Base-by-base conservation (phyloP, 2,113 vertebrate genomes). In the Pygathrix nemaeus region DNA sequence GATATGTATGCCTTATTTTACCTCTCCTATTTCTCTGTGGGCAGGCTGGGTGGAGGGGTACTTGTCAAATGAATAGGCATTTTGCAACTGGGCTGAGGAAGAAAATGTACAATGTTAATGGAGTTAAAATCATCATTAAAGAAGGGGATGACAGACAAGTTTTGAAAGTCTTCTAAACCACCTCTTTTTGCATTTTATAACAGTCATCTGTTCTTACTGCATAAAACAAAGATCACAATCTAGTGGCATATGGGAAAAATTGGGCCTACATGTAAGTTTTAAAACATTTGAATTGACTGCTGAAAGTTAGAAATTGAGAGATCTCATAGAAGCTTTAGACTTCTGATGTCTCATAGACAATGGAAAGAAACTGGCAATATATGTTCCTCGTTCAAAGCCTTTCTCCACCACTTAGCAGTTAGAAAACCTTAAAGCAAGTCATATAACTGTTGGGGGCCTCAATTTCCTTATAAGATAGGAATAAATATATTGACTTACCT, bases 91-190 rank as follows among this genome's bases (percentile, higher is more conserved):
- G 13, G 10, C 38, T 59, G 10, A 50, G 23, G 48, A 59, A 73
- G 61, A 40, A n/a, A 1, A 30, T 14, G 3, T 17, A 14, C 6
- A 52, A 0, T 73, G 38, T 16, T 61, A 35, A 75, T 43, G 1
- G 64, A 23, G 9, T 40, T 43, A 45, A 27, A 30, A 9, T 86
- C 1, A 11, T 27, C 27, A 8, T 11, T 25, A 10, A 89, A 27
- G 40, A 45, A 12, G 16, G 23, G 12, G 8, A 40, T 0, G 0
- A 27, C 0, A 0, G 23, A 5, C 27, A 66, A 7, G 23, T 21
- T 30, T 32, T 17, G 32, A n/a, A 64, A 83, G 17, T 27, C 48
- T 89, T 80, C 25, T 43, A 25, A 55, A 13, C 6, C 21, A 27
- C 27, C 52, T 35, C 20, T 70, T 27, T 17, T 21, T 20, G 9